These are phyloP conservation scores for Nautilus pompilius DNA, from an alignment of 1,140 invertebrate genomes.

Conservation along the genomic window DNA sequence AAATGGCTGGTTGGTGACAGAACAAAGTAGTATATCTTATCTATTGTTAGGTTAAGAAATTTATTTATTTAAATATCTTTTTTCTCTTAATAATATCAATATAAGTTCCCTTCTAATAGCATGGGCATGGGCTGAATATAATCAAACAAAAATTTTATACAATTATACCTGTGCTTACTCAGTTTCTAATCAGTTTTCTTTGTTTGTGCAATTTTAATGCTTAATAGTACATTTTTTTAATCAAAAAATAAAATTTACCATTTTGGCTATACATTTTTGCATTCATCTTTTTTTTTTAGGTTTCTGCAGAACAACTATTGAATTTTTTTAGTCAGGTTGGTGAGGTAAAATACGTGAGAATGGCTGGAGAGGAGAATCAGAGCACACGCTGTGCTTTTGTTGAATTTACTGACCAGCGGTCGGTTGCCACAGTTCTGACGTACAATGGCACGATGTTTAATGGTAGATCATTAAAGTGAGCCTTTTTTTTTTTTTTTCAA, in stretches of 20 bases:
- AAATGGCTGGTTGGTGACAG: too few relatives aligned
- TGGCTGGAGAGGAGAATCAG: slow-evolving; percentile 80
- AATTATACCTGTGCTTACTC: too few relatives aligned
- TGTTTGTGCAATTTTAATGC: background rate
- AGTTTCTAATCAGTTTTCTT: too few relatives aligned
- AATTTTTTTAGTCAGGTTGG: slow-evolving; percentile 82
- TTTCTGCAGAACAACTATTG: slow-evolving; percentile 58
- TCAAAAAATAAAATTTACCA: background rate
- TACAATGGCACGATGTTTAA: slow-evolving; percentile 77
- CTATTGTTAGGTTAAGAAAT: too few relatives aligned
- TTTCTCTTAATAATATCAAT: too few relatives aligned
- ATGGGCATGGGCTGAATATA: too few relatives aligned
- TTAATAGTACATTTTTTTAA: background rate
- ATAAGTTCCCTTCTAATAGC: too few relatives aligned
- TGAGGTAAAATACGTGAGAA: slow-evolving; percentile 93
- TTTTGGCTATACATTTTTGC: background rate
- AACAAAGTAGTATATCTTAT: too few relatives aligned
- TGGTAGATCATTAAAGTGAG: slow-evolving; percentile 61
- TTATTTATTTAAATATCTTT: too few relatives aligned
- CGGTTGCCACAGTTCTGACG: slow-evolving; percentile 78
- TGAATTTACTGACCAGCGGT: slow-evolving; percentile 90
- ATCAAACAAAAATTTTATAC: too few relatives aligned
- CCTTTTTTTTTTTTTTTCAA: too few relatives aligned
- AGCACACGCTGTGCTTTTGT: slow-evolving; percentile 75
- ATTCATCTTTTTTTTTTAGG: slow-evolving; percentile 25